Base-by-base conservation (phyloP, 1,140 invertebrate genomes). In the Diorhabda sublineata region DNA sequence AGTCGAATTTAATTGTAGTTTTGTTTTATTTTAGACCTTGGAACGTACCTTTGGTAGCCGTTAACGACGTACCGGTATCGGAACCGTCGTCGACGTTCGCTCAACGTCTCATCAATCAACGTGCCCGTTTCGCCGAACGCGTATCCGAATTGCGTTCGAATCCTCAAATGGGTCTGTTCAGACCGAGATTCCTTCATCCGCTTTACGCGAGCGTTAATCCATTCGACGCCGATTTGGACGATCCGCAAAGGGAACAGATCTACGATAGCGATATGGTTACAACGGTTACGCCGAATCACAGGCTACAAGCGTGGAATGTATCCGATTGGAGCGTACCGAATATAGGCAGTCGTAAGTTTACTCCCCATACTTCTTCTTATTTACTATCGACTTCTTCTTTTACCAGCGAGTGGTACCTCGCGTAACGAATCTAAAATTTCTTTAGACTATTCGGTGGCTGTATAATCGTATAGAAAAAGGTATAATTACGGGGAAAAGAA, bases 261-360 rank as follows among this genome's bases (percentile, higher is more conserved):
- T 78, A 80, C 63, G 79, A 80, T 67, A 75, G 73, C 66, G 78
- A 80, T 70, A 76, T 81, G 71, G 75, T 80, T 5, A 74, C 78
- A n/a, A 77, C 79, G 11, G 77, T 79, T n/a, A 80, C 78, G 4
- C 81, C 81, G n/a, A 83, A 88, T 72, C 90, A 93, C 81, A 82
- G 92, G 66, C 90, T 95, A 69, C 92, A 95, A 83, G 88, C 87
- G 8, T 95, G 93, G 93, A 91, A 94, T 81, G 92, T 94, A 80
- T 87, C 87, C 0, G 82, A 85, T 9, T 86, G 85, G 64, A 80
- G 84, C 67, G 87, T 93, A 69, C 93, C 92, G 5, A 87, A 92
- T 77, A 90, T 94, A 63, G 86, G 85, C 56, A 86, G 93, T 76
- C 81, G 92, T 93, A 81, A 86, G 84, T 80, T 67, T 62, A 64